Percentiles rank a stretch among this genome's conserved stretches.
These are phyloP conservation scores for Megaceryle alcyon DNA, from an alignment of 2,797 vertebrate species.

Conservation along the genomic window DNA sequence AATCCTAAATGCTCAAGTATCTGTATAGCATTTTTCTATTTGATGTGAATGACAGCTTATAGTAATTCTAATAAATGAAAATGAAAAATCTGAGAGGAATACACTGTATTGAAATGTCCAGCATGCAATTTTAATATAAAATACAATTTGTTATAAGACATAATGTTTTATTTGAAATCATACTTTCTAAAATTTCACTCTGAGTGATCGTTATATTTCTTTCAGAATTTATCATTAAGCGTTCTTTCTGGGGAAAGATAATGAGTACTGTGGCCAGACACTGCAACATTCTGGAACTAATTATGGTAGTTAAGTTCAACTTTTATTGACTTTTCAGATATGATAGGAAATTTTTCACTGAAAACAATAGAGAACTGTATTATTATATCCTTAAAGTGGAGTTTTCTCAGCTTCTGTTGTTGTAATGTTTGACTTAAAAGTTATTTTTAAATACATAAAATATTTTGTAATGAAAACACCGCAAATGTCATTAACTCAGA, in stretches of 20 bases:
- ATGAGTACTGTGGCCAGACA: neutral
- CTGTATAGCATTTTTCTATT: neutral
- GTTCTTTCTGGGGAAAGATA: neutral
- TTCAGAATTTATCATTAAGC: neutral
- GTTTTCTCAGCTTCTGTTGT: neutral
- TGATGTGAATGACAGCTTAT: neutral
- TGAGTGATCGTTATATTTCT: neutral
- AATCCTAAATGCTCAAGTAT: neutral
- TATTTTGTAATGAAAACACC: neutral
- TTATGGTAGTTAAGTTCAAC: neutral
- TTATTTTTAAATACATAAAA: neutral
- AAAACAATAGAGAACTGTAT: neutral
- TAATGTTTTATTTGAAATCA: neutral
- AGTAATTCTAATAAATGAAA: neutral
- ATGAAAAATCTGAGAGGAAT: slow-evolving; percentile 6
- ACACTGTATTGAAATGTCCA: neutral
- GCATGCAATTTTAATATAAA: neutral
- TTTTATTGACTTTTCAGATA: neutral
- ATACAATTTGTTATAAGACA: neutral
- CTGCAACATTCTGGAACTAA: neutral
- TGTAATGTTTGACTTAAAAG: neutral
- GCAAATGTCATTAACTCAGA: neutral
- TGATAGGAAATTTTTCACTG: neutral
- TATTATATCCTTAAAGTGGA: neutral
- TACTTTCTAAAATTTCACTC: neutral